A percentile compares a stretch with the other conserved stretches of the same genome.
These are phyloP conservation scores for Asarcornis scutulata DNA, from an alignment of 2,113 vertebrate genomes.

Conservation along the genomic window DNA sequence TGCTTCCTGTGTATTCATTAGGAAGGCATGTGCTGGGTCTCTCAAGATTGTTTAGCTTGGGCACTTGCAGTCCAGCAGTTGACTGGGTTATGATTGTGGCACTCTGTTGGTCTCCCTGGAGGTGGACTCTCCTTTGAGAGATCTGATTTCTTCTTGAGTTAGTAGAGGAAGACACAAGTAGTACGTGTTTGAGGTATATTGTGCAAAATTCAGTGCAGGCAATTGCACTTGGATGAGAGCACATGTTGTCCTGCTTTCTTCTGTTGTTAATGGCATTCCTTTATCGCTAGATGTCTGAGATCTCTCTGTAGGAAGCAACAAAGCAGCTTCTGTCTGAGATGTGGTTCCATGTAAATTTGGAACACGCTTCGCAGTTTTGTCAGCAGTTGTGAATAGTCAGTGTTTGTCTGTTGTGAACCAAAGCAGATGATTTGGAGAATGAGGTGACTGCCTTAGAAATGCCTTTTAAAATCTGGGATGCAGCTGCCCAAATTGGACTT, in stretches of 20 bases:
- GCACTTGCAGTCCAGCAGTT: not conserved
- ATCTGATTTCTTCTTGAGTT: not conserved
- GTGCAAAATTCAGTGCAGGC: too few species aligned
- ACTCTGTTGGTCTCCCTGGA: not conserved
- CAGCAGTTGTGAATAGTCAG: not conserved
- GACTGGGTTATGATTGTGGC: rapidly evolving
- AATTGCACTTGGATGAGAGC: not conserved
- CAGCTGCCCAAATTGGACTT: not conserved
- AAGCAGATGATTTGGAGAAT: not conserved
- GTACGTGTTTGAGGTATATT: not conserved
- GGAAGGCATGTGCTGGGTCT: not conserved
- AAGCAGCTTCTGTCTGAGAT: not conserved
- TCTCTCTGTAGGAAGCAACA: not conserved
- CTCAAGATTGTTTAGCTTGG: not conserved
- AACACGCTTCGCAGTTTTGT: not conserved
- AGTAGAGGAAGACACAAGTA: not conserved
- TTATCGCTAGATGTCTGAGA: not conserved
- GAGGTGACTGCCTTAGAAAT: not conserved
- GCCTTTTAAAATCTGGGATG: not conserved
- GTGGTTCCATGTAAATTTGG: not conserved
- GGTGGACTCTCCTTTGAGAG: not conserved
- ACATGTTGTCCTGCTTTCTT: not conserved
- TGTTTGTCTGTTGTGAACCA: not conserved
- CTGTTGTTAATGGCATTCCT: not conserved
- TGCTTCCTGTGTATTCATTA: not conserved